Base-by-base conservation (phyloP, 1,140 invertebrate genomes). In the Anadara kagoshimensis region DNA sequence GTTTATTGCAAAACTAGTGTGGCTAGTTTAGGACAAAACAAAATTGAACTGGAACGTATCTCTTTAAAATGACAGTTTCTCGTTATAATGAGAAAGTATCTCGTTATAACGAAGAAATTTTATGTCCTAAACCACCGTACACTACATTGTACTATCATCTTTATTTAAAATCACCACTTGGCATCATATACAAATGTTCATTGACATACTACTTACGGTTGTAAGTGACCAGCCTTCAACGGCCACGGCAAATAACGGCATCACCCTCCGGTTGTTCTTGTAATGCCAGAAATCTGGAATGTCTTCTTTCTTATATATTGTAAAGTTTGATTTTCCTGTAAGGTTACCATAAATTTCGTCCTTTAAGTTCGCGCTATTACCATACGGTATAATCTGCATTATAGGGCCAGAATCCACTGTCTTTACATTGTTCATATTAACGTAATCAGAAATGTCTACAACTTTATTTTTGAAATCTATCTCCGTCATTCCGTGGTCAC, bases 401-500 rank as follows among this genome's bases (percentile, higher is more conserved):
- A 56, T 69, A 70, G 26, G 11, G 47, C 49, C 57, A 53, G 59
- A 80, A 83, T 53, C 86, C 80, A 54, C 78, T 82, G 78, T 92
- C 93, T n/a, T 90, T n/a, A n/a, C n/a, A n/a, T n/a, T n/a, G 89
- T 26, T 76, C 78, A 86, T 81, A 54, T 90, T 87, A 18, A 93
- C 82, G 78, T 91, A 91, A 44, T 91, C 83, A 26, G 91, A 91
- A 24, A 94, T 86, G 82, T 93, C 90, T 69, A 94, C 91, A 72
- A 92, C 89, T 54, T 72, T 72, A 22, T 44, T 36, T 29, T n/a
- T n/a, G n/a, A 49, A n/a, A 3, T 57, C 57, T 72, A 51, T 72
- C 26, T 54, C 20, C 14, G 41, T 26, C 65, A 68, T 94, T n/a
- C 94, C 94, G 88, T 95, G 94, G 88, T 95, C 94, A 83, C 93